Conservation (phyloP, 2,797 vertebrate species). For the Pelodytes ibericus region DNA sequence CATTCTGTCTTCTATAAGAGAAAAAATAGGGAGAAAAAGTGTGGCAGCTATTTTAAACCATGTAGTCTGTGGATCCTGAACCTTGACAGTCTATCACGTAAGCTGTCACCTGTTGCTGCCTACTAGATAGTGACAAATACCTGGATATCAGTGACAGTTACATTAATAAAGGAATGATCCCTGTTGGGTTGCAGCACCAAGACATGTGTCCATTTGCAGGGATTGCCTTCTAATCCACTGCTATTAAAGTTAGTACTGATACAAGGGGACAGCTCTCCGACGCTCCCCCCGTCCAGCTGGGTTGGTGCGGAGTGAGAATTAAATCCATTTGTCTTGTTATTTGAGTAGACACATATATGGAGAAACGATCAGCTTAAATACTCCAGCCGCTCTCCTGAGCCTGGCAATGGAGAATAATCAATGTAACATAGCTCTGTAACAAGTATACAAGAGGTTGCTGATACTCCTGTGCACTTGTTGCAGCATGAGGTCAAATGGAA, state of each 20-base stretch:
- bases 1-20: no score
- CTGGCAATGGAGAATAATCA: neutral
- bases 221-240: conserved; percentile 33
- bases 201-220: conserved; percentile 35
- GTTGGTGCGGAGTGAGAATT: conserved; percentile 37
- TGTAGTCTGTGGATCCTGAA: neutral
- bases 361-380: conserved; percentile 3
- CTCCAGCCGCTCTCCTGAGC: neutral
- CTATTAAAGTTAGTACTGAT: conserved; percentile 24
- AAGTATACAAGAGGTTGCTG: conserved; percentile 1
- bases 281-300: conserved; percentile 19
- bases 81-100: neutral
- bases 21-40: no score
- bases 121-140: conserved; percentile 7
- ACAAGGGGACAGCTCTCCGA: neutral
- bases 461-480: neutral
- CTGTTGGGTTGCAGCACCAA: neutral
- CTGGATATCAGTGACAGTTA: conserved; percentile 35
- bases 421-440: neutral
- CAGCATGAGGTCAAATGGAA: neutral
- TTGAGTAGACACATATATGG: conserved; percentile 10
- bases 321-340: conserved; percentile 21
- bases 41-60: no score
- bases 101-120: conserved; percentile 30
- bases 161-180: conserved; percentile 43